Conservation (phyloP, 1,140 invertebrate genomes). For the Theocolax elegans region DNA sequence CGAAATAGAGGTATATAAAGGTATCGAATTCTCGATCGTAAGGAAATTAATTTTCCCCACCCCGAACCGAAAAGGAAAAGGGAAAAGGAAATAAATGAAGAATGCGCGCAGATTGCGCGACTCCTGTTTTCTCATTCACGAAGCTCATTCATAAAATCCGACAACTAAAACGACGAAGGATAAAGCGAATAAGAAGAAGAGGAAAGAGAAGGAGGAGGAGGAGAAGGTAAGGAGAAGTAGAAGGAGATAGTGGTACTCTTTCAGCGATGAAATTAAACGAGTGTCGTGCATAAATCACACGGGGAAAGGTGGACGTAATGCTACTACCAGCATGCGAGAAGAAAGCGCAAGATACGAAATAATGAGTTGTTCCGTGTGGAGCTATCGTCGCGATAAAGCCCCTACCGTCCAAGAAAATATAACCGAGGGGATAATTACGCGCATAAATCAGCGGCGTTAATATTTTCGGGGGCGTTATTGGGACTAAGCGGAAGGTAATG, state of each 20-base stretch:
- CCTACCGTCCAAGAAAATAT: slow-evolving; percentile 55
- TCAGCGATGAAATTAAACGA: slow-evolving; percentile 42
- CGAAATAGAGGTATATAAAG: too few species aligned
- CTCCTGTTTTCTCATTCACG: slow-evolving; percentile 24
- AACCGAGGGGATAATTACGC: slow-evolving; percentile 65
- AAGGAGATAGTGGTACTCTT: too few species aligned
- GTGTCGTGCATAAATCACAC: slow-evolving; percentile 38
- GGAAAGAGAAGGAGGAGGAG: not conserved
- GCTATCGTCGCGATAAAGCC: slow-evolving; percentile 25
- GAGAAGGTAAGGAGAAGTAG: not conserved
- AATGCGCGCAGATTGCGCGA: not conserved
- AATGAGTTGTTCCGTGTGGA: slow-evolving; percentile 36
- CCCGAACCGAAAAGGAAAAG: too few species aligned
- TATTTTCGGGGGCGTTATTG: slow-evolving; percentile 65
- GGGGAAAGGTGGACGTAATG: slow-evolving; percentile 24
- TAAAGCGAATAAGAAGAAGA: not conserved
- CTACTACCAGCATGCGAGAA: slow-evolving; percentile 13
- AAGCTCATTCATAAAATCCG: slow-evolving; percentile 37
- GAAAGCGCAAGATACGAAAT: slow-evolving; percentile 23
- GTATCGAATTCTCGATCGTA: too few species aligned
- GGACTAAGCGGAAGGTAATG: slow-evolving; percentile 43
- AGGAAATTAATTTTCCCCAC: too few species aligned
- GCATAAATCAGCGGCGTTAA: slow-evolving; percentile 67
- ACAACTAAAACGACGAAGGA: too few species aligned
- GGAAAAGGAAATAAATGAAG: too few species aligned